Evolutionary conservation across 1,140 invertebrate genomes (phyloP).

Genomic region (Scaptomyza graminum): DNA sequence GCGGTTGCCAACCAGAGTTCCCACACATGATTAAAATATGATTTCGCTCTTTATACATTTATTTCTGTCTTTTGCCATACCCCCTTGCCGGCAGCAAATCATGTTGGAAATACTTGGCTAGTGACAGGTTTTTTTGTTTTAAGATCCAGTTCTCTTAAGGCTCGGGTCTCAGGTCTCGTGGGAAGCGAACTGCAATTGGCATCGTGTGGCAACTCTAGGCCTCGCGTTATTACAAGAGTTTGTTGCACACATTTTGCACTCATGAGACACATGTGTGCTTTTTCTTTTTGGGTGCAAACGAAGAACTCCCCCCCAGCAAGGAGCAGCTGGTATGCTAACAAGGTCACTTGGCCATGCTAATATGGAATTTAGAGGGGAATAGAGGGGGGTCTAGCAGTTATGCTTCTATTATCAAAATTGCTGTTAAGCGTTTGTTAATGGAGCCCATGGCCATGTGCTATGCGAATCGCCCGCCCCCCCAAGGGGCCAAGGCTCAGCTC

Average conservation of each 20-base stretch:
- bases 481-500: constrained; percentile 74
- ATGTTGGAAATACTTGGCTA: constrained; percentile 54
- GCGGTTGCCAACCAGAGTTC: constrained; percentile 51
- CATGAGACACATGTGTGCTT: constrained; percentile 14
- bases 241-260: constrained; percentile 22
- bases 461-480: constrained; percentile 34
- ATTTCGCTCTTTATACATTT: background rate
- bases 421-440: constrained; percentile 59
- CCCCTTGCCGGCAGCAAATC: constrained; percentile 31
- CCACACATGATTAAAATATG: constrained; percentile 67
- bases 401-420: constrained; percentile 76
- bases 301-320: no score
- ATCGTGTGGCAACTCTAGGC: constrained; percentile 51
- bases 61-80: background rate
- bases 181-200: constrained; percentile 45
- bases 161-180: constrained; percentile 35
- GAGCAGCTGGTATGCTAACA: constrained; percentile 35
- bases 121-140: constrained; percentile 48
- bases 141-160: constrained; percentile 29
- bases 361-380: background rate
- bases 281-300: background rate
- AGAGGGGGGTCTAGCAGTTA: constrained; percentile 40
- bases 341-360: constrained; percentile 58
- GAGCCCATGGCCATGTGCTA: constrained; percentile 37
- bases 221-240: constrained; percentile 12